phyloP scores from a whole-genome alignment of 2,113 vertebrate species.

The Phrynosoma platyrhinos region DNA sequence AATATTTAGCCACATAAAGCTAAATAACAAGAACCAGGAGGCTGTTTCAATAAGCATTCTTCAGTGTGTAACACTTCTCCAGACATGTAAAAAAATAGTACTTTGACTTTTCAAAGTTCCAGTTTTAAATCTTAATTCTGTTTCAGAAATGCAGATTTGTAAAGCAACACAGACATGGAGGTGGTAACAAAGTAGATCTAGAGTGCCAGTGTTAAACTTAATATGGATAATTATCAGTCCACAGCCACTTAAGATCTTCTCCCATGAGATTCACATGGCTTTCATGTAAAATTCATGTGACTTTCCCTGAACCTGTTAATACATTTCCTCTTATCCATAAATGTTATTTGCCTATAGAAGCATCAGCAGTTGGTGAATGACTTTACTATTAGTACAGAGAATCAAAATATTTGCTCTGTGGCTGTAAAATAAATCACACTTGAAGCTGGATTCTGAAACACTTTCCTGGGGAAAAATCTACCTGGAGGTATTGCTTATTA shows the following conservation, averaged over 20 bases:
- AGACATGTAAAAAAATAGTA: too few relatives aligned
- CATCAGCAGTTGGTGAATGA: background rate
- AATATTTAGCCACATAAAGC: too few relatives aligned
- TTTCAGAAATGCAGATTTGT: too few relatives aligned
- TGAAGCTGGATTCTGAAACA: background rate
- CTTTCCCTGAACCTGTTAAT: background rate
- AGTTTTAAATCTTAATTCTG: too few relatives aligned
- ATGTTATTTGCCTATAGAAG: background rate
- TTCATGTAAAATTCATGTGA: background rate
- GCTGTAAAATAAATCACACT: background rate
- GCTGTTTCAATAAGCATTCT: too few relatives aligned
- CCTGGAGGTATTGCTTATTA: constrained; percentile 15
- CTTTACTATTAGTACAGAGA: background rate
- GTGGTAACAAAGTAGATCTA: too few relatives aligned
- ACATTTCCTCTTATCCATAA: background rate
- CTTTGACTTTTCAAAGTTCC: too few relatives aligned
- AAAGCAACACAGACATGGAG: too few relatives aligned
- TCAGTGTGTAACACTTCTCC: too few relatives aligned
- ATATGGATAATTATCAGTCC: background rate
- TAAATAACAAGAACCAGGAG: too few relatives aligned
- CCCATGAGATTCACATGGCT: too few relatives aligned
- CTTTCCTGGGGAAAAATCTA: constrained; percentile 1
- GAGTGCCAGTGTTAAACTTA: too few relatives aligned
- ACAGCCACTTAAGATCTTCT: background rate
- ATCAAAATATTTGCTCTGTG: background rate